phyloP scores from a whole-genome alignment of 2,888 invertebrate genomes.

The Drosophila anomelani region DNA sequence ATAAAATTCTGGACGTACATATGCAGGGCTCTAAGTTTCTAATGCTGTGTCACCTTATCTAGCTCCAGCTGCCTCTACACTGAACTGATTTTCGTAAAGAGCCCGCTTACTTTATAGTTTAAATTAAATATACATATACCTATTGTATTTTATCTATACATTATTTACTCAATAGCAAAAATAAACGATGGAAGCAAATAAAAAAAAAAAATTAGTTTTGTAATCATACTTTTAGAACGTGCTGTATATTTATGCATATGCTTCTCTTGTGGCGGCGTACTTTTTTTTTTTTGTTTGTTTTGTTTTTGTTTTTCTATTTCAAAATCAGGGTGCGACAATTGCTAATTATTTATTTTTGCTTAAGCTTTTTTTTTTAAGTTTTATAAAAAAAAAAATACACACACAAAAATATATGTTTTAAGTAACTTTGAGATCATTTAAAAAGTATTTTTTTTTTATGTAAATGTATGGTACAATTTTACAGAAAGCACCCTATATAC shows the following conservation, averaged over 20 bases:
- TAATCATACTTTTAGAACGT: slow-evolving; percentile 31
- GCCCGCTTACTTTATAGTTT: slow-evolving; percentile 41
- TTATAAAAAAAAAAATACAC: slow-evolving; percentile 70
- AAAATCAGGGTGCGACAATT: slow-evolving; percentile 57
- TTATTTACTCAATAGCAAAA: slow-evolving; percentile 29
- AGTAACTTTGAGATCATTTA: slow-evolving; percentile 80
- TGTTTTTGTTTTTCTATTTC: too few species aligned
- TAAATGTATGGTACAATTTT: slow-evolving; percentile 61
- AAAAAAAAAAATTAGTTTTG: slow-evolving; percentile 48
- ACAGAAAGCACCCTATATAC: slow-evolving; percentile 33
- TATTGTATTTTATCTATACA: slow-evolving; percentile 61
- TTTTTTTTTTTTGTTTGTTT: too few species aligned
- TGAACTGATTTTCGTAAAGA: slow-evolving; percentile 7
- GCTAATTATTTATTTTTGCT: slow-evolving; percentile 28
- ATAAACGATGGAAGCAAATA: slow-evolving; percentile 42
- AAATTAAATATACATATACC: slow-evolving; percentile 39
- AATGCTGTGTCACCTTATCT: slow-evolving; percentile 10
- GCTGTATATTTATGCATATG: slow-evolving; percentile 21
- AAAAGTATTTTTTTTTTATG: slow-evolving; percentile 69
- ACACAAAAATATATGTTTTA: slow-evolving; percentile 71
- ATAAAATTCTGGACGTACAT: slow-evolving; percentile 5
- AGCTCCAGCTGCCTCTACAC: slow-evolving; percentile 1
- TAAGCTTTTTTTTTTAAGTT: slow-evolving; percentile 13
- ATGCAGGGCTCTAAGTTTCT: slow-evolving; percentile 6
- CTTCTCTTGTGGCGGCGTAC: slow-evolving; percentile 41